Evolutionary conservation across 2,797 vertebrate species (phyloP).

Genomic region (Sphaeramia orbicularis): DNA sequence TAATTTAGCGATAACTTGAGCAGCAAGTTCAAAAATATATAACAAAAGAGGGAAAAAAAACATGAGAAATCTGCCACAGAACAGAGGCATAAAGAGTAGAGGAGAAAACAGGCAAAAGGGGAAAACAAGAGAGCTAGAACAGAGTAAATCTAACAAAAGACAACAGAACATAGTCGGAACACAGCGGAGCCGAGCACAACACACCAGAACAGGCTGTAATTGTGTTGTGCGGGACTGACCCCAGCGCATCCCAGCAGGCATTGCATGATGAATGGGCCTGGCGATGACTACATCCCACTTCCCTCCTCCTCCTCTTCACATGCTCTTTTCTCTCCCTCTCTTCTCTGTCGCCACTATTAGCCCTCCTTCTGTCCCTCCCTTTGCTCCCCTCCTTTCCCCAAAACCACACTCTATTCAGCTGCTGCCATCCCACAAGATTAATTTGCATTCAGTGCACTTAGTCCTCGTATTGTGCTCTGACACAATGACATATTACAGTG

Average conservation of each 20-base stretch:
- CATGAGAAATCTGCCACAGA: constrained; percentile 44
- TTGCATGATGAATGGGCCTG: constrained; percentile 84
- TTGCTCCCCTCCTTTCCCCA: constrained; percentile 58
- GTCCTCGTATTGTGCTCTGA: constrained; percentile 79
- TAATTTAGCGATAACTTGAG: constrained; percentile 46
- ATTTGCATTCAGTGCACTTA: constrained; percentile 85
- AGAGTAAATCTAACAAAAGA: constrained; percentile 75
- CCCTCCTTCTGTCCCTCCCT: constrained; percentile 79
- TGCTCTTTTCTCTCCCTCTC: constrained; percentile 75
- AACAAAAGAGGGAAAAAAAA: constrained; percentile 14
- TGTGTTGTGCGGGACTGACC: constrained; percentile 84
- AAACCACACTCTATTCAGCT: constrained; percentile 81
- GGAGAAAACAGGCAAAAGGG: constrained; percentile 48
- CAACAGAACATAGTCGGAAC: constrained; percentile 76
- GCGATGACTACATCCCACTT: constrained; percentile 78
- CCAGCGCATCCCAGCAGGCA: constrained; percentile 84
- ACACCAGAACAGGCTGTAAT: constrained; percentile 83
- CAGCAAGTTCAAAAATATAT: constrained; percentile 47
- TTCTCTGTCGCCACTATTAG: constrained; percentile 75
- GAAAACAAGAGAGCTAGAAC: constrained; percentile 63
- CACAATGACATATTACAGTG: constrained; percentile 84
- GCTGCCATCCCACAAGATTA: constrained; percentile 82
- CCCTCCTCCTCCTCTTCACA: constrained; percentile 66
- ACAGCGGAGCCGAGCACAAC: constrained; percentile 73
- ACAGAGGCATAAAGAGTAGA: constrained; percentile 24